Base-by-base conservation (phyloP, 2,888 invertebrate genomes). In the Hypolimnas misippus region DNA sequence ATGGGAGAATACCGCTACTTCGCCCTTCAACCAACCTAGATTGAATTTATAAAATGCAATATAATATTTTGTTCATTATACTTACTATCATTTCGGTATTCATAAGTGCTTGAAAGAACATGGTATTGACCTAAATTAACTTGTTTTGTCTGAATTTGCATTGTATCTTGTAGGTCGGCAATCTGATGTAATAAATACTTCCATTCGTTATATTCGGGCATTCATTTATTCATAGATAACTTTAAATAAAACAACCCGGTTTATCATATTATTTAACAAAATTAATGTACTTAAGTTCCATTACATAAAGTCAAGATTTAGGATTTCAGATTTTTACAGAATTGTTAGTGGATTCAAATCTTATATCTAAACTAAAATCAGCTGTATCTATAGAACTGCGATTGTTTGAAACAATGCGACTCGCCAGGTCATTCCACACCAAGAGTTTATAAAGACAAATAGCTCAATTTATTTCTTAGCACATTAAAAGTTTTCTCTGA, bases 391-490 rank as follows among this genome's bases (percentile, higher is more conserved):
- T 69, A 58, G 68, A 69, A 67, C 66, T 56, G 63, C 63, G 50
- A 66, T 70, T 68, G 70, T 72, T 69, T 53, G 62, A 40, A 66
- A 54, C 57, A 57, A 59, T 59, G 53, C 59, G 53, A 54, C 49
- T 63, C 60, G 67, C 63, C 67, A 62, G 65, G 66, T 66, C 68
- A 67, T 68, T 67, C 71, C 73, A 68, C 75, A 72, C 74, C 70
- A 69, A 53, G 75, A 78, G 76, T 73, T 75, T 83, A 83, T 85
- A 83, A 84, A 86, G 84, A 86, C 81, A 86, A 87, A 89, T 82
- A 79, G 82, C 70, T 76, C 79, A 82, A 86, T 86, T 87, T 87
- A 87, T 87, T 81, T 81, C 82, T 70, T 83, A 83, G 44, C 79
- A 76, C 86, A 84, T 88, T 87, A 85, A 85, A 87, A 86, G 80